Evolutionary conservation across 2,113 vertebrate species (phyloP).

Genomic region (Scophthalmus maximus): DNA sequence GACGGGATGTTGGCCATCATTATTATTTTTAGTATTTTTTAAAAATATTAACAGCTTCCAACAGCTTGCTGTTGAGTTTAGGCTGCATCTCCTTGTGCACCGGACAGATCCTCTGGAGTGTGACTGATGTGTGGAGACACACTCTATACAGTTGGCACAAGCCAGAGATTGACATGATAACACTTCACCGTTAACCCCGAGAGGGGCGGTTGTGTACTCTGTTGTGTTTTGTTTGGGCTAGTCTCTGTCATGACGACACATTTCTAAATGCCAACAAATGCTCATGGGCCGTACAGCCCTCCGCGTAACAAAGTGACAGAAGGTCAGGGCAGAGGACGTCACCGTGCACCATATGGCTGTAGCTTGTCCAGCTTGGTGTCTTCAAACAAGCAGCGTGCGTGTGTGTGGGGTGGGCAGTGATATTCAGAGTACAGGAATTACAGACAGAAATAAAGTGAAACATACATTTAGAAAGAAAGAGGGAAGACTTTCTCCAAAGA

Average conservation of each 20-base stretch:
- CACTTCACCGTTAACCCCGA: slow-evolving; percentile 43
- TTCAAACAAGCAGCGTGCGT: slow-evolving; percentile 7
- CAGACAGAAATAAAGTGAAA: slow-evolving; percentile 8
- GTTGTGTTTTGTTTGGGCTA: slow-evolving; percentile 41
- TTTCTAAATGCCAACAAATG: slow-evolving; percentile 26
- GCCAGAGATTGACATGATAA: slow-evolving; percentile 60
- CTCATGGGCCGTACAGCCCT: slow-evolving; percentile 17
- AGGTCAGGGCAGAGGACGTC: slow-evolving; percentile 31
- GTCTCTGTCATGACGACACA: slow-evolving; percentile 12
- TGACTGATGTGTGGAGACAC: slow-evolving; percentile 54
- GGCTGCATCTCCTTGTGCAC: slow-evolving; percentile 29
- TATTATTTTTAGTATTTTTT: too few relatives aligned
- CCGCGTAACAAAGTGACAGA: slow-evolving; percentile 32
- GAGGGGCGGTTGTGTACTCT: slow-evolving; percentile 20
- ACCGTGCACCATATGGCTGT: slow-evolving; percentile 34
- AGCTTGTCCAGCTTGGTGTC: slow-evolving; percentile 32
- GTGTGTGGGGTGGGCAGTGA: too few relatives aligned
- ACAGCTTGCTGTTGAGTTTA: slow-evolving; percentile 8
- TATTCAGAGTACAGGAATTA: neutral
- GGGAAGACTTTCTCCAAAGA: slow-evolving; percentile 59
- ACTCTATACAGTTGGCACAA: slow-evolving; percentile 44
- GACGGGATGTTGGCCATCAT: too few relatives aligned
- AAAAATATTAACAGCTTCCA: too few relatives aligned
- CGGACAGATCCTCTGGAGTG: slow-evolving; percentile 35
- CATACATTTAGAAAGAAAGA: slow-evolving; percentile 22